A percentile compares a stretch with the other conserved stretches of the same genome.
Evolutionary conservation across 2,888 invertebrate genomes (phyloP).

Genomic region (Ganaspis brasiliensis): DNA sequence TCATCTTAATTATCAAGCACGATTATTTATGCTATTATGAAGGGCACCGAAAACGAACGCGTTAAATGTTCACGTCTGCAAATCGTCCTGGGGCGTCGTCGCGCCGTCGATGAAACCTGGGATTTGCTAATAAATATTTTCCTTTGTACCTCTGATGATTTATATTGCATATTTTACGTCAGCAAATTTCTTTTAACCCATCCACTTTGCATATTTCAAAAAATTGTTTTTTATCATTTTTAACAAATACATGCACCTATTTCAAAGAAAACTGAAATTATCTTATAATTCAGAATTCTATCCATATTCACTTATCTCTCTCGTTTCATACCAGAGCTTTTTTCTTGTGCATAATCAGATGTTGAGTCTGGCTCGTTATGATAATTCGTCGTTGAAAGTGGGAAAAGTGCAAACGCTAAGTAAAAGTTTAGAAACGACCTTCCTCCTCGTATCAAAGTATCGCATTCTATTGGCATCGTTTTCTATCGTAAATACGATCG

Average conservation of each 20-base stretch:
- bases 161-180: constrained; percentile 16
- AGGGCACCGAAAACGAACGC: constrained; percentile 40
- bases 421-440: constrained; percentile 25
- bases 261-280: constrained; percentile 2
- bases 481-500: constrained; percentile 41
- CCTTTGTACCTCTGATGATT: constrained; percentile 22
- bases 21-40: constrained; percentile 67
- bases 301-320: not conserved
- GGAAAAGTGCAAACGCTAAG: not conserved
- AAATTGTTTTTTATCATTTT: not conserved
- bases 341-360: not conserved
- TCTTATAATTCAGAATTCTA: not conserved
- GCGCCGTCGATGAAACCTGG: constrained; percentile 22
- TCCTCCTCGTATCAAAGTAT: constrained; percentile 20
- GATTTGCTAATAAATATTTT: constrained; percentile 36
- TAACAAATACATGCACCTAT: too few species aligned
- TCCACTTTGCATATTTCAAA: not conserved
- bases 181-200: constrained; percentile 4
- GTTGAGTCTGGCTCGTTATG: constrained; percentile 20
- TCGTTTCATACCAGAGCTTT: not conserved
- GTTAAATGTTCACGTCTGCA: constrained; percentile 38
- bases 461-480: constrained; percentile 38
- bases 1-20: constrained; percentile 72
- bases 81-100: constrained; percentile 42
- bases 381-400: constrained; percentile 27